These are phyloP conservation scores for Hyposmocoma kahamanoa DNA, from an alignment of 1,140 invertebrate genomes.

Conservation along the genomic window DNA sequence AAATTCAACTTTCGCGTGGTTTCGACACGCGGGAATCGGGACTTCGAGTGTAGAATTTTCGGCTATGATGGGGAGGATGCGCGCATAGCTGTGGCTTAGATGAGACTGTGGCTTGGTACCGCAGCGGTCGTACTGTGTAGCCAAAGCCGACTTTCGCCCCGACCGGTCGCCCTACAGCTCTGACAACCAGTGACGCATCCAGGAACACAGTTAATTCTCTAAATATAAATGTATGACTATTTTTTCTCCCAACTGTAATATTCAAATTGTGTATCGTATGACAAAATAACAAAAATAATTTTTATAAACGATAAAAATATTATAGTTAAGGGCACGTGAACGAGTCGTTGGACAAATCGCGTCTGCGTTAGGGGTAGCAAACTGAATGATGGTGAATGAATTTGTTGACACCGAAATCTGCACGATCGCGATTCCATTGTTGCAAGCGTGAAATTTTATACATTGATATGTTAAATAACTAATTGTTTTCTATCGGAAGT, in stretches of 20 bases:
- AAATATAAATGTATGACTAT: conserved; percentile 31
- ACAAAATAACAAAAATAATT: too few species aligned
- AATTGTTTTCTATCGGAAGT: conserved; percentile 13
- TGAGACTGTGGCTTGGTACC: conserved; percentile 65
- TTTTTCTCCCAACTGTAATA: conserved; percentile 11
- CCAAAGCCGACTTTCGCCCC: conserved; percentile 64
- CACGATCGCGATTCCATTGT: conserved; percentile 33
- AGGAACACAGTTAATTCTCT: conserved; percentile 53
- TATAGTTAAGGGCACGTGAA: conserved; percentile 2
- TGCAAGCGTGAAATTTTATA: conserved; percentile 19
- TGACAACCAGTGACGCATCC: conserved; percentile 55
- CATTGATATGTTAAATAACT: conserved; percentile 16
- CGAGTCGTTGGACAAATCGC: conserved; percentile 13
- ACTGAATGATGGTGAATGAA: conserved; percentile 33
- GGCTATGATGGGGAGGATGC: conserved; percentile 68
- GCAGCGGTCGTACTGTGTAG: conserved; percentile 54
- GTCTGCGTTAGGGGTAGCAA: conserved; percentile 32
- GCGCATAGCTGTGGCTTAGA: conserved; percentile 71
- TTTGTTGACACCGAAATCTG: conserved; percentile 38
- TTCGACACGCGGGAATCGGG: conserved; percentile 37
- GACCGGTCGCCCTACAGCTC: conserved; percentile 67
- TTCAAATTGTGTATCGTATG: background rate
- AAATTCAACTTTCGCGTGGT: conserved; percentile 49
- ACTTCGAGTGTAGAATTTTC: conserved; percentile 57
- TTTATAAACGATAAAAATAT: too few species aligned